Conservation (phyloP, 2,797 vertebrate genomes). For the Enteromius trimaculatus region DNA sequence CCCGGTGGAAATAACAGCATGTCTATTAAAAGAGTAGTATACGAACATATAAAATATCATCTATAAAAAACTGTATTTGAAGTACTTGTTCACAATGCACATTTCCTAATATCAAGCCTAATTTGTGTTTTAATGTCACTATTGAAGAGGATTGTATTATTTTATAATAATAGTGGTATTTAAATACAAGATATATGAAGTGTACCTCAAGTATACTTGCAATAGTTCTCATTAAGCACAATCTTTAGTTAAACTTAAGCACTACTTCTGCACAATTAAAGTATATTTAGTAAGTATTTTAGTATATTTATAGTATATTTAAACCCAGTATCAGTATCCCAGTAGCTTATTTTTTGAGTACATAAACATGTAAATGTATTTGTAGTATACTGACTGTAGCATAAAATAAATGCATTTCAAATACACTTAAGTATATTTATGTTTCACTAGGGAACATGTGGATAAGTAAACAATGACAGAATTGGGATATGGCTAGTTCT, state of each 20-base stretch:
- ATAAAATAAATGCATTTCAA: not conserved
- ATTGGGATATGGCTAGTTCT: not conserved
- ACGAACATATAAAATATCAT: not conserved
- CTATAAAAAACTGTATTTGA: not conserved
- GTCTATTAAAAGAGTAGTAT: not conserved
- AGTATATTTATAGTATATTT: too few relatives aligned
- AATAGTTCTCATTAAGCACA: not conserved
- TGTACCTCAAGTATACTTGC: not conserved
- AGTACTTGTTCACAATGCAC: not conserved
- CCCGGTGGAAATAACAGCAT: not conserved
- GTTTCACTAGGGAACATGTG: not conserved
- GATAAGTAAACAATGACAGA: not conserved
- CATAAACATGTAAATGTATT: not conserved
- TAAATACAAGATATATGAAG: not conserved
- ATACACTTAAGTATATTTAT: not conserved
- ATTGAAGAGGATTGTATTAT: not conserved
- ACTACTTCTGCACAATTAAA: not conserved
- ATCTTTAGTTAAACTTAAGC: not conserved
- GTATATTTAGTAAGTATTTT: not conserved
- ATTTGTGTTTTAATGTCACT: not conserved
- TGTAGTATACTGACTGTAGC: not conserved
- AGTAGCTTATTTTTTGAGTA: not conserved
- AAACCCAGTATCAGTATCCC: too few relatives aligned
- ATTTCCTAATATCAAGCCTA: not conserved
- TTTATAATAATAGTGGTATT: not conserved